Percentiles rank a stretch among this genome's conserved stretches.
Evolutionary conservation across 2,797 vertebrate species (phyloP).

Genomic region (Mormyrops attenuatus): DNA sequence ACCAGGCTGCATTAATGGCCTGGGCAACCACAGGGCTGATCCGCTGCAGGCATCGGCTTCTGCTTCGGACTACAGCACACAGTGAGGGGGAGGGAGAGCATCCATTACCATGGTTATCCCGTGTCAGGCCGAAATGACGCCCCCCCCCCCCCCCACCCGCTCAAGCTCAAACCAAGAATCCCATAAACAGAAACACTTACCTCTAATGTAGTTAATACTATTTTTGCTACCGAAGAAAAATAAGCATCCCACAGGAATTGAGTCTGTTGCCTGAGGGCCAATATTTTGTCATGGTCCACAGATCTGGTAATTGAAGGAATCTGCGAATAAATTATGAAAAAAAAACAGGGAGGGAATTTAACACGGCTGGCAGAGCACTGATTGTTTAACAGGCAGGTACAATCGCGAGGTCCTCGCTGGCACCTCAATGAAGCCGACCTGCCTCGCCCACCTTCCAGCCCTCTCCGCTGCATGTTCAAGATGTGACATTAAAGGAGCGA

Average conservation of each 20-base stretch:
- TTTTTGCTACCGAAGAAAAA: conserved; percentile 72
- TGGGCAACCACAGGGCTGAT: conserved; percentile 32
- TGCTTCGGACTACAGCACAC: neutral
- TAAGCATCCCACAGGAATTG: conserved; percentile 77
- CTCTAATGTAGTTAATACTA: conserved; percentile 72
- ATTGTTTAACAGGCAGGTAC: conserved; percentile 35
- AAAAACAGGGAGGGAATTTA: conserved; percentile 21
- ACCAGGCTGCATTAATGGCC: neutral
- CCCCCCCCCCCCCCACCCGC: neutral
- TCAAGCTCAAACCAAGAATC: conserved; percentile 5
- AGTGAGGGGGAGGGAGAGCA: neutral
- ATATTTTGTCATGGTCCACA: conserved; percentile 63
- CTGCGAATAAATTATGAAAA: conserved; percentile 44
- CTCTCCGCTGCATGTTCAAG: neutral
- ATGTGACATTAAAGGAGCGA: neutral
- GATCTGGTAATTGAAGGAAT: conserved; percentile 71
- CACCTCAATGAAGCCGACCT: neutral
- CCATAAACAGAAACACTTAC: conserved; percentile 45
- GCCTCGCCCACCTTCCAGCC: neutral
- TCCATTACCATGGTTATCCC: conserved; percentile 20
- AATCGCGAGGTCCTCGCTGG: neutral
- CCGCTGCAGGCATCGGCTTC: conserved; percentile 21
- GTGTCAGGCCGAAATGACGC: neutral
- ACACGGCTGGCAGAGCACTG: conserved; percentile 24
- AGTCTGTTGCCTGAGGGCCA: conserved; percentile 70